phyloP scores from a whole-genome alignment of 2,888 invertebrate species.

The Melanostoma scalare region DNA sequence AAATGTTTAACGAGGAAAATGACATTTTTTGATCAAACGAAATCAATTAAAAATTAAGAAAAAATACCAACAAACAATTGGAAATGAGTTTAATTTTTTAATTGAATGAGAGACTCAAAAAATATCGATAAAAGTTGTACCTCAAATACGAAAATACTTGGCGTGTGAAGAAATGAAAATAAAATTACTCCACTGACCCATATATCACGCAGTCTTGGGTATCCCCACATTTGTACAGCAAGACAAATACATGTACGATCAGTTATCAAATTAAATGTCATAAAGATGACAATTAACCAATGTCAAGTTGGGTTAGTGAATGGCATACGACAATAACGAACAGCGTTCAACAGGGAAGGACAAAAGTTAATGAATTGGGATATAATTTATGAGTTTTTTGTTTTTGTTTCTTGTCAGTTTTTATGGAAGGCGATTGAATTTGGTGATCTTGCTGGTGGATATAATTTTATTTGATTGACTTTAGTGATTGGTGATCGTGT shows the following conservation, averaged over 20 bases:
- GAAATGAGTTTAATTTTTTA: constrained; percentile 34
- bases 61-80: constrained; percentile 1
- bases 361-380: constrained; percentile 37
- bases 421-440: constrained; percentile 19
- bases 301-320: constrained; percentile 63
- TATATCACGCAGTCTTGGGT: constrained; percentile 33
- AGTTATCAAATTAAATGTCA: constrained; percentile 64
- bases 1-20: not conserved
- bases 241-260: constrained; percentile 38
- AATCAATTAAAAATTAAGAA: constrained; percentile 59
- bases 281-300: constrained; percentile 69
- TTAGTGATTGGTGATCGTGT: constrained; percentile 2
- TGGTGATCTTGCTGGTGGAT: constrained; percentile 4
- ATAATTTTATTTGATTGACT: not conserved
- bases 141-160: constrained; percentile 17
- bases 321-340: not conserved
- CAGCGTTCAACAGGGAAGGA: constrained; percentile 16
- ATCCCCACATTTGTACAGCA: constrained; percentile 14
- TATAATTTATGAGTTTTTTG: constrained; percentile 5
- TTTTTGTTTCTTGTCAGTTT: constrained; percentile 2
- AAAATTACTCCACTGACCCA: constrained; percentile 62
- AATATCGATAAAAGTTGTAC: constrained; percentile 55
- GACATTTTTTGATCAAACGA: constrained; percentile 29
- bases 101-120: constrained; percentile 54
- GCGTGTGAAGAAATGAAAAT: constrained; percentile 27